phyloP scores from a whole-genome alignment of 2,888 invertebrate species.

The Allophyes oxyacanthae region DNA sequence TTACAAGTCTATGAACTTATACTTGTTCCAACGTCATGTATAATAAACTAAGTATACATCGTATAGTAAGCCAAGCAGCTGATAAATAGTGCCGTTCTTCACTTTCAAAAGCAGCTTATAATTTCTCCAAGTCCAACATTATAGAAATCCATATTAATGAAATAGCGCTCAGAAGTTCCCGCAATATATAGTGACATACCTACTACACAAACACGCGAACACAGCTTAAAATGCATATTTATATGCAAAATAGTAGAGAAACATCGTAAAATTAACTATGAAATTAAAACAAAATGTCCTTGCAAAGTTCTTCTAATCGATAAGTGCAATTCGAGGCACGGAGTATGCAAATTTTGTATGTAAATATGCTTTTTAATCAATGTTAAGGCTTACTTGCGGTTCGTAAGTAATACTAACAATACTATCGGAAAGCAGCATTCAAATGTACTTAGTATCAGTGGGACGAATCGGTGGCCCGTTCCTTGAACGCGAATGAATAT shows the following conservation, averaged over 20 bases:
- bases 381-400: slow-evolving; percentile 71
- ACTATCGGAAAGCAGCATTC: slow-evolving; percentile 81
- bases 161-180: slow-evolving; percentile 22
- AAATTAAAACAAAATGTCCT: slow-evolving; percentile 66
- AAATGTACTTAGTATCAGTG: slow-evolving; percentile 78
- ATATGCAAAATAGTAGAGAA: slow-evolving; percentile 56
- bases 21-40: too few relatives aligned
- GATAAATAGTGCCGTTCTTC: not conserved
- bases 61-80: too few relatives aligned
- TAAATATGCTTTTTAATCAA: slow-evolving; percentile 86
- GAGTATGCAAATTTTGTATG: slow-evolving; percentile 84
- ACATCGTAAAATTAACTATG: slow-evolving; percentile 59
- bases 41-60: too few relatives aligned
- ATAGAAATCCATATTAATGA: slow-evolving; percentile 48
- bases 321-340: slow-evolving; percentile 84
- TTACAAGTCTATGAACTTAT: too few relatives aligned
- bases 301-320: slow-evolving; percentile 75
- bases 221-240: slow-evolving; percentile 55
- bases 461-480: slow-evolving; percentile 73
- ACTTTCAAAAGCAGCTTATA: slow-evolving; percentile 12
- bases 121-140: slow-evolving; percentile 24
- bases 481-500: slow-evolving; percentile 83
- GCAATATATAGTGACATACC: slow-evolving; percentile 50
- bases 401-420: slow-evolving; percentile 76
- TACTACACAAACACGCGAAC: slow-evolving; percentile 59